Percentiles rank a stretch among this genome's conserved stretches.
Evolutionary conservation across 92 coral and sea anemone species (phyloP).

Genomic region (Zoanthus sociatus): DNA sequence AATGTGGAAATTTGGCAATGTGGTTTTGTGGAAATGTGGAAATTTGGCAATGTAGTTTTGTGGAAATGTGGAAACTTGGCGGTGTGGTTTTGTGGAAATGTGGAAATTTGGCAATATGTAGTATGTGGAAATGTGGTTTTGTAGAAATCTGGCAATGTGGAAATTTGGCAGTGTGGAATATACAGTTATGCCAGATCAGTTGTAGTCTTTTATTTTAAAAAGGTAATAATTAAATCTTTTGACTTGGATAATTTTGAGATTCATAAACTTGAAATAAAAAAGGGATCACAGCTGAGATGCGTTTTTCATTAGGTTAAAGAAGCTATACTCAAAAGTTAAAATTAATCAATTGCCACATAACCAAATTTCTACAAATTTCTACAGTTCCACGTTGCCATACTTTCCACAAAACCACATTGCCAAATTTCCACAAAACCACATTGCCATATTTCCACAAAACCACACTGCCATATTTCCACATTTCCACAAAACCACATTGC

Average conservation of each 20-base stretch:
- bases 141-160: too few relatives aligned
- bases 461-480: too few relatives aligned
- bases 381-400: neutral
- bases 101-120: too few relatives aligned
- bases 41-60: too few relatives aligned
- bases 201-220: neutral
- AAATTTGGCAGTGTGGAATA: neutral
- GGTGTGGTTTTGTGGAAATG: too few relatives aligned
- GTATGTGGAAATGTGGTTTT: too few relatives aligned
- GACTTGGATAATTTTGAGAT: neutral
- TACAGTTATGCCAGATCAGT: neutral
- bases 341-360: neutral
- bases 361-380: neutral
- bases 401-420: neutral
- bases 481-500: too few relatives aligned
- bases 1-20: too few relatives aligned
- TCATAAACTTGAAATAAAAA: neutral
- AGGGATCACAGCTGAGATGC: neutral
- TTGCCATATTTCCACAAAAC: neutral
- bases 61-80: too few relatives aligned
- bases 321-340: neutral
- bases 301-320: neutral
- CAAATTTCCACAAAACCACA: too few relatives aligned
- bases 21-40: too few relatives aligned
- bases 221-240: neutral